These are phyloP conservation scores for Hedychridium roseum DNA, from an alignment of 2,888 invertebrate species.

Conservation along the genomic window DNA sequence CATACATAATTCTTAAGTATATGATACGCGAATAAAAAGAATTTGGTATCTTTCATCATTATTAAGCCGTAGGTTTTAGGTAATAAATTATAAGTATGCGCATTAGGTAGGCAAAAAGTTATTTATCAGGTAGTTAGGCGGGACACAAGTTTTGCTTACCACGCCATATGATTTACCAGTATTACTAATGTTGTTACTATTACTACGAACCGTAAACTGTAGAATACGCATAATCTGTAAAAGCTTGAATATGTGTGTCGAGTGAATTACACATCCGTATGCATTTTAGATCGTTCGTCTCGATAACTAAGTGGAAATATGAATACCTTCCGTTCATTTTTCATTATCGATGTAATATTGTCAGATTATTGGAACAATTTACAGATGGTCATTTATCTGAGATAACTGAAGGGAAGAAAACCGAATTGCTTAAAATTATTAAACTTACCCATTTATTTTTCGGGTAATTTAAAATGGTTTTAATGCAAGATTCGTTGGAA, in stretches of 20 bases:
- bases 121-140: conserved; percentile 37
- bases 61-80: conserved; percentile 28
- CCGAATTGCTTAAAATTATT: no score
- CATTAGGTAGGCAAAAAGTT: conserved; percentile 35
- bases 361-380: no score
- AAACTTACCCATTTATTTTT: no score
- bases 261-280: conserved; percentile 23
- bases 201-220: conserved; percentile 37
- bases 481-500: no score
- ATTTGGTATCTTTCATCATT: conserved; percentile 26
- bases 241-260: conserved; percentile 22
- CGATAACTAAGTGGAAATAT: no score
- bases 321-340: no score
- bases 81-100: conserved; percentile 38
- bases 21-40: conserved; percentile 16
- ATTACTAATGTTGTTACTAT: conserved; percentile 57
- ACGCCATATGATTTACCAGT: conserved; percentile 62
- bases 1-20: conserved; percentile 3
- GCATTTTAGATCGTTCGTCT: no score
- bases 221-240: conserved; percentile 33
- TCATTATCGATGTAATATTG: no score
- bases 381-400: no score
- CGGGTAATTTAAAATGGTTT: no score
- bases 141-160: conserved; percentile 48
- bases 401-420: no score